Evolutionary conservation across 2,113 vertebrate genomes (phyloP).

Genomic region (Pachyramphus minor): DNA sequence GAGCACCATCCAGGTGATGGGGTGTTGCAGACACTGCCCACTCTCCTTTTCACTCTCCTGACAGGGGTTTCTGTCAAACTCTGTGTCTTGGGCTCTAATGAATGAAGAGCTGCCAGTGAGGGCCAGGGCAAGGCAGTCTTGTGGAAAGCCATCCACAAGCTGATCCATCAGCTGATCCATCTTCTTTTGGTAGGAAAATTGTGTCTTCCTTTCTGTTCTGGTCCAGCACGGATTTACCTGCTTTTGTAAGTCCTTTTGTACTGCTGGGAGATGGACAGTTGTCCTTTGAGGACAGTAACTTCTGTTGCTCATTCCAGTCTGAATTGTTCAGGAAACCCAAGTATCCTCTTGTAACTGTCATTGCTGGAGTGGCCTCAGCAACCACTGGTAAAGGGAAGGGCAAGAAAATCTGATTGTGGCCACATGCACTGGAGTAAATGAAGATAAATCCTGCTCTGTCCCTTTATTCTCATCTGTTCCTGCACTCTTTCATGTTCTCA

Average conservation of each 20-base stretch:
- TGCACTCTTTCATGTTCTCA: neutral
- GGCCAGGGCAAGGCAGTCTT: neutral
- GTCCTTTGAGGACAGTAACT: neutral
- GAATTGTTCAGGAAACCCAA: neutral
- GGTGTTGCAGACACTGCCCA: neutral
- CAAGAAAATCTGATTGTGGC: neutral
- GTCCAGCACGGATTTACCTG: neutral
- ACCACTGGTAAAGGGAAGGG: neutral
- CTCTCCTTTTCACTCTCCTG: neutral
- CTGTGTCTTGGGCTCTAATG: neutral
- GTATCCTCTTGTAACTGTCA: neutral
- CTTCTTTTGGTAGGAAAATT: neutral
- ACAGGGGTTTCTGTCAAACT: neutral
- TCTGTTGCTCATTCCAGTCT: neutral
- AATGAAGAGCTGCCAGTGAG: neutral
- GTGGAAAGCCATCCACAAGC: neutral
- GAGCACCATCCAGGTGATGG: conserved; percentile 93
- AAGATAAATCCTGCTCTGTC: neutral
- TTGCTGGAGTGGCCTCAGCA: neutral
- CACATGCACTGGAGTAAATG: neutral
- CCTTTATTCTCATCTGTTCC: neutral
- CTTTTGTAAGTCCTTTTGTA: neutral
- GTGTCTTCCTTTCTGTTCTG: neutral
- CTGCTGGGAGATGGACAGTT: neutral
- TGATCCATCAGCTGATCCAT: neutral